Conservation (phyloP, 2,888 invertebrate genomes). For the Allacma fusca region DNA sequence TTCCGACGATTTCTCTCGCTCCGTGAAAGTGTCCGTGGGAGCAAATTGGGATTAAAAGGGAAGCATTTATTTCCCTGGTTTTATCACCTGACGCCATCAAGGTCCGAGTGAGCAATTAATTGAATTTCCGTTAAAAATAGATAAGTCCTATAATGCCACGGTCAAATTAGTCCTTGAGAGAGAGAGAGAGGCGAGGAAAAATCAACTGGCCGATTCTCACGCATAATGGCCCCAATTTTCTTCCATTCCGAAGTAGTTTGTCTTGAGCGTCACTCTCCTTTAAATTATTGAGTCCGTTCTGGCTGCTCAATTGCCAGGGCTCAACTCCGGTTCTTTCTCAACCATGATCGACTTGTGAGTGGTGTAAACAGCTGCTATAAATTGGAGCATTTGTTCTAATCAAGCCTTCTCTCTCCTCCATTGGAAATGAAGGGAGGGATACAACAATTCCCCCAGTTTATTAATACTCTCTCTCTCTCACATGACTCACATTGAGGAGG, state of each 20-base stretch:
- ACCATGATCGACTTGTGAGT: too few species aligned
- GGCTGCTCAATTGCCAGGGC: not conserved
- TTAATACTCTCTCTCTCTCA: too few species aligned
- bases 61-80: not conserved
- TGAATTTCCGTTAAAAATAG: conserved; percentile 20
- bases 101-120: conserved; percentile 9
- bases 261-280: conserved; percentile 20
- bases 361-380: too few species aligned
- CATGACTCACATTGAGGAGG: too few species aligned
- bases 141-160: not conserved
- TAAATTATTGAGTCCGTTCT: conserved; percentile 30
- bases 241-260: conserved; percentile 7
- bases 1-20: not conserved
- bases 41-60: not conserved
- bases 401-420: too few species aligned
- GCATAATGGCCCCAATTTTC: conserved; percentile 30
- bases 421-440: too few species aligned
- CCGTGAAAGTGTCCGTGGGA: too few species aligned
- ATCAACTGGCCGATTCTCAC: conserved; percentile 33
- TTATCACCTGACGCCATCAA: not conserved
- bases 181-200: conserved; percentile 17
- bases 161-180: conserved; percentile 16
- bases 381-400: too few species aligned
- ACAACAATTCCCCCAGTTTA: too few species aligned
- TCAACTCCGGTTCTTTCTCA: not conserved